phyloP scores from a whole-genome alignment of 2,888 invertebrate species.

The Pegoplata infirma region DNA sequence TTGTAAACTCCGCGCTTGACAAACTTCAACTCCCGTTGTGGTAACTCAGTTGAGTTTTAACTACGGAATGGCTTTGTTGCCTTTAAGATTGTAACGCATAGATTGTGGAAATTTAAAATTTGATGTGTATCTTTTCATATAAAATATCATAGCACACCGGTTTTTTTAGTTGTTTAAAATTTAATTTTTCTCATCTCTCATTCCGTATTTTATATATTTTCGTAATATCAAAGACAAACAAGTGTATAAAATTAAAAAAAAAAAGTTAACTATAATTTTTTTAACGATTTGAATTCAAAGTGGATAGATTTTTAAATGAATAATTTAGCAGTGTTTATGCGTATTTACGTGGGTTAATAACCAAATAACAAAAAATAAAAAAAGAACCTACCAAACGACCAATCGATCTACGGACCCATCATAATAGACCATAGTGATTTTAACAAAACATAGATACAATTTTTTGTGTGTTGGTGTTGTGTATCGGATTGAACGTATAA shows the following conservation, averaged over 20 bases:
- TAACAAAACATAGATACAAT: conserved; percentile 10
- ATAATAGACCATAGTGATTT: neutral
- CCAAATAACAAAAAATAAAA: too few species aligned
- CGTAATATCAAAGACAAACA: neutral
- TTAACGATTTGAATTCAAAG: too few species aligned
- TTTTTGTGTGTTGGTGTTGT: neutral
- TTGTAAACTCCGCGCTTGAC: conserved; percentile 49
- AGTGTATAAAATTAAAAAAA: too few species aligned
- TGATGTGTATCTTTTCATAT: neutral
- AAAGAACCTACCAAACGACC: neutral
- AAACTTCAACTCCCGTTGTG: conserved; percentile 54
- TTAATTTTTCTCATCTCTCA: too few species aligned
- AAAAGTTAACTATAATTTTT: neutral
- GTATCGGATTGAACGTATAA: conserved; percentile 1
- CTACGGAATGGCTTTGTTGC: conserved; percentile 53
- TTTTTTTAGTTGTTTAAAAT: conserved; percentile 7
- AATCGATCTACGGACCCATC: conserved; percentile 6
- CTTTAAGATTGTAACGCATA: conserved; percentile 24
- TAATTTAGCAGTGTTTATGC: conserved; percentile 22
- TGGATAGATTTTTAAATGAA: conserved; percentile 19
- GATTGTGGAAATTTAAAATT: conserved; percentile 1
- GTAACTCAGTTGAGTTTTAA: conserved; percentile 63
- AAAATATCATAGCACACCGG: neutral
- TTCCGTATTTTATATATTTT: neutral
- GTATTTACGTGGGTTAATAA: conserved; percentile 48